Evolutionary conservation across 2,113 vertebrate species (phyloP), one percentile per base, ranked within the genome.

Genomic region (Siniperca chuatsi): DNA sequence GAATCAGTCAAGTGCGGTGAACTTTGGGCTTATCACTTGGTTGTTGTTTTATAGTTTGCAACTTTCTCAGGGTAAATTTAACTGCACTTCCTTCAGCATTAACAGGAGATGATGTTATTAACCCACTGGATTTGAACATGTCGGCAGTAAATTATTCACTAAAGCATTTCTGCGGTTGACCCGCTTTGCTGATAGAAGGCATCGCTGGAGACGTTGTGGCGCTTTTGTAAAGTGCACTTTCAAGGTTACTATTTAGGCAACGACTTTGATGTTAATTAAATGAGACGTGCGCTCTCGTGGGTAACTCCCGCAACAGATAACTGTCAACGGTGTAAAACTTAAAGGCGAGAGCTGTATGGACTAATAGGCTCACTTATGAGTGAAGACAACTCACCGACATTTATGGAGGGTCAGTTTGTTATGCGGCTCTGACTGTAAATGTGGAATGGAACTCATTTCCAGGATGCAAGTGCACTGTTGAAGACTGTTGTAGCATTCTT

Each of bases 11-110:
- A 67, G 79, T 87, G 83, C 82, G 57, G 67, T 42, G 67, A 89
- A 89, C 75, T 93, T 88, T 73, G 76, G 21, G 48, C 76, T 57
- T 2, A 46, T 73, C 25, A 4, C 66, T 64, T n/a, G 20, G n/a
- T 18, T 42, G 73, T 52, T 46, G 23, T 54, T 54, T 35, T n/a
- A 4, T 25, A 68, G 46, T 90, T 84, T 25, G 62, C 54, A 83
- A 89, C 87, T 92, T 90, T 81, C 74, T 81, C 81, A 64, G 76
- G 57, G 42, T 52, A 20, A 3, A n/a, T 67, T 37, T 13, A 37
- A 12, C 67, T 1, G 29, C 62, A 18, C 42, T 25, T 35, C n/a
- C 13, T 15, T 25, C 1, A 57, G 37, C 76, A n/a, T 75, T 50
- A 62, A 65, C 60, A 50, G 21, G 37, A 35, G 16, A 23, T 20